Evolutionary conservation across 2,888 invertebrate genomes (phyloP), one percentile per base, ranked within the genome.

Genomic region (Tetragonula carbonaria): DNA sequence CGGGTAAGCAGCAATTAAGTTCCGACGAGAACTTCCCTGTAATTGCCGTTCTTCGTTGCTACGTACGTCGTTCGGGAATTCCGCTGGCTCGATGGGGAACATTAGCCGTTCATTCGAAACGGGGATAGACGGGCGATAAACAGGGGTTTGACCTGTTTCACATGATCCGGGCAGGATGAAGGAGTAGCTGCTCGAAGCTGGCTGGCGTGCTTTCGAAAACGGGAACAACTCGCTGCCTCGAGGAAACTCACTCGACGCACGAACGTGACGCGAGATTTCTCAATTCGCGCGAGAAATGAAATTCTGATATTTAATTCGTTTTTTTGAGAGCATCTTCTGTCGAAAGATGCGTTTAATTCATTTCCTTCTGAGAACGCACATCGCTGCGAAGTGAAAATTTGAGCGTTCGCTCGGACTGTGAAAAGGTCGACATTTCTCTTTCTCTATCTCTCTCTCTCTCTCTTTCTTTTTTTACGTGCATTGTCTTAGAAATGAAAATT

Each of bases 1-100:
- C 67, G 70, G 74, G 14, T 74, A 45, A 82, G 75, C 63, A 71
- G 57, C 74, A 74, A 80, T 78, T 85, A 79, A 80, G 57, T 71
- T 65, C 53, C 33, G 18, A 23, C 62, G 23, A 5, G 51, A 51
- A 38, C 57, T 57, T 51, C 57, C 57, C 16, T 53, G 67, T 67
- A 74, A 74, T 67, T 75, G 67, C 21, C 21, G 72, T 45, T 65
- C 63, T 21, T 28, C 45, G 45, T 45, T 45, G 45, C 45, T 8
- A 45, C 45, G 45, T 45, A 45, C 45, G 45, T 2, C 8, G 23
- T 21, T 13, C n/a, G 67, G 66, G 50, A 66, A 75, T 21, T 13
- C 8, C 55, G 23, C 21, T 11, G 23, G 45, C 55, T 75, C 28
- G 55, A 50, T 50, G 62, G 18, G 8, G 45, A 45, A 45, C 45